A percentile compares a stretch with the other conserved stretches of the same genome.
These are phyloP conservation scores for Brachymystax lenok DNA, from an alignment of 2,797 vertebrate species.

Conservation along the genomic window DNA sequence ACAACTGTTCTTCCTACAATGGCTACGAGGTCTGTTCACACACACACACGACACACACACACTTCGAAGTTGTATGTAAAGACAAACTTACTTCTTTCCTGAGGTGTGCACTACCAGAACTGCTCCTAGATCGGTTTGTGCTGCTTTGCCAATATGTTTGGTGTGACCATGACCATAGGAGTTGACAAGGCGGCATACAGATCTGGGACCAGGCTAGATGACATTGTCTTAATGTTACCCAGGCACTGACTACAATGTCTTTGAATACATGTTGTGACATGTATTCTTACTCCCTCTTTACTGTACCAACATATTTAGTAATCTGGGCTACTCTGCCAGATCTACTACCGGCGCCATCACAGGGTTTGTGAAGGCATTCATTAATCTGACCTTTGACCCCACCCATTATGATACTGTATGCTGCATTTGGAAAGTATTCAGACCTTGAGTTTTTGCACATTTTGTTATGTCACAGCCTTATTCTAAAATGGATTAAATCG, in stretches of 20 bases:
- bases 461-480: too few relatives aligned
- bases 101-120: not conserved
- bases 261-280: not conserved
- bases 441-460: too few relatives aligned
- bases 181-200: not conserved
- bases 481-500: too few relatives aligned
- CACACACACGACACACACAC: not conserved
- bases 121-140: not conserved
- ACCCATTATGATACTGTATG: not conserved
- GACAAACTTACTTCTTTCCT: too few relatives aligned
- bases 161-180: not conserved
- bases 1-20: conserved; percentile 71
- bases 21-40: conserved; percentile 83
- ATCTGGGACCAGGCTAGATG: not conserved
- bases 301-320: conserved; percentile 42
- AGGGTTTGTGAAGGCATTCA: conserved; percentile 56
- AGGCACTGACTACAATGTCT: not conserved
- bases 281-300: not conserved
- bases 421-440: too few relatives aligned
- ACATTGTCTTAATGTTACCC: not conserved
- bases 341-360: conserved; percentile 50
- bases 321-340: conserved; percentile 53
- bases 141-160: not conserved
- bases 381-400: conserved; percentile 33
- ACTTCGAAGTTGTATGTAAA: not conserved